Conservation (phyloP, 2,113 vertebrate genomes). For the Loxodonta africana region DNA sequence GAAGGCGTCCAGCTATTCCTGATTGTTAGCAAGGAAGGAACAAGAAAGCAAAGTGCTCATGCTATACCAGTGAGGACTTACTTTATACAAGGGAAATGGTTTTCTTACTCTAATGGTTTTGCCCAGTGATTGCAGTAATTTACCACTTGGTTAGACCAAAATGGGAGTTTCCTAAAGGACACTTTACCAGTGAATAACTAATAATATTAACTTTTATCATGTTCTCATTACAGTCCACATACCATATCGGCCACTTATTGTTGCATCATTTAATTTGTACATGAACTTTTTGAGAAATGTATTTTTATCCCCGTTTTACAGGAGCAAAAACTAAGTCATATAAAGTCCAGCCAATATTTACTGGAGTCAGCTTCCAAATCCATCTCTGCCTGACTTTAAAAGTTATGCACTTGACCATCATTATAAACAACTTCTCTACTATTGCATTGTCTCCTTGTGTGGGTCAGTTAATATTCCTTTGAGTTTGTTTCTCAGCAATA, state of each 20-base stretch:
- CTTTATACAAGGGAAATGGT: background rate
- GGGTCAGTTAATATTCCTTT: background rate
- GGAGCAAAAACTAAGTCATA: background rate
- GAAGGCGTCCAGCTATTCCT: background rate
- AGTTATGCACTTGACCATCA: accelerated
- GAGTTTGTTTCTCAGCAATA: background rate
- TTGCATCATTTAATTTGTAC: slow-evolving; percentile 1
- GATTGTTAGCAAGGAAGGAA: background rate
- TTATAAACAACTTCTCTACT: background rate
- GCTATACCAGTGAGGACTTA: background rate
- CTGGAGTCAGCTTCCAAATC: background rate
- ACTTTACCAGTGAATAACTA: background rate
- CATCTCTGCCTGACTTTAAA: background rate
- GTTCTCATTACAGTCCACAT: background rate
- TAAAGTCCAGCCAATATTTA: background rate
- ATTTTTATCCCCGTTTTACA: background rate
- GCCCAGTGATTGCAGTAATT: background rate
- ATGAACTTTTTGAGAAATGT: background rate
- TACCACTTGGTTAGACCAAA: background rate
- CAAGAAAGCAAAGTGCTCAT: background rate
- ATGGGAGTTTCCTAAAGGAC: background rate
- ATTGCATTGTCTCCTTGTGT: background rate
- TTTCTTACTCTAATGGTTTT: slow-evolving; percentile 35
- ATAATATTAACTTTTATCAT: background rate
- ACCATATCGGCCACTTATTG: too few species aligned